Percentiles rank a stretch among this genome's conserved stretches.
These are phyloP conservation scores for Acrocephalus scirpaceus DNA, from an alignment of 2,797 vertebrate genomes.

Conservation along the genomic window DNA sequence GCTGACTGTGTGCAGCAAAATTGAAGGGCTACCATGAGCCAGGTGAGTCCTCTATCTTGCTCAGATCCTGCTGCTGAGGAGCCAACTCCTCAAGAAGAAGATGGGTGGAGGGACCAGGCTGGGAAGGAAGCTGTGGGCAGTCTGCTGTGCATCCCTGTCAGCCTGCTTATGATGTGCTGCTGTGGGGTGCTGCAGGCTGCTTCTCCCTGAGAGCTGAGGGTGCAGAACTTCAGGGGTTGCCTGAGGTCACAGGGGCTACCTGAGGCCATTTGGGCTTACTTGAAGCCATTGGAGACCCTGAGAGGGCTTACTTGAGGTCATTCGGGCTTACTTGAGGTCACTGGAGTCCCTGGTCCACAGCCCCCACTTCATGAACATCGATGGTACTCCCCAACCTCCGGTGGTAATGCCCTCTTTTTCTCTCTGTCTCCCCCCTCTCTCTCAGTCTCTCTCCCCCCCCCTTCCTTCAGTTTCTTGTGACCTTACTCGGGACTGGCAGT, in stretches of 20 bases:
- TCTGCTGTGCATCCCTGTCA: accelerated
- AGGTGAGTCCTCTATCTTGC: not conserved
- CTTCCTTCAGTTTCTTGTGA: too few species aligned
- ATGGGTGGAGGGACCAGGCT: not conserved
- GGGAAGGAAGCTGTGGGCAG: not conserved
- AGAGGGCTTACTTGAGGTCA: not conserved
- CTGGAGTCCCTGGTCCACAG: not conserved
- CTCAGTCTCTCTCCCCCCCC: too few species aligned
- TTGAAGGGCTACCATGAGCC: accelerated
- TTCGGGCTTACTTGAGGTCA: not conserved
- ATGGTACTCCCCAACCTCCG: too few species aligned
- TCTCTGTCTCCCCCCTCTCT: too few species aligned
- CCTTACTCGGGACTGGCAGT: too few species aligned
- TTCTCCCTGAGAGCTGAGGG: not conserved
- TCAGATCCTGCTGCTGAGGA: not conserved
- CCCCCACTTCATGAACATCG: too few species aligned
- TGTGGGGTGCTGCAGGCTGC: accelerated
- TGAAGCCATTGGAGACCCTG: too few species aligned
- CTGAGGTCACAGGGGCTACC: not conserved
- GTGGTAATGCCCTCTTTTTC: too few species aligned
- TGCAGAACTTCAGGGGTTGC: not conserved
- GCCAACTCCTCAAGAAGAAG: not conserved
- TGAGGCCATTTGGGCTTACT: not conserved
- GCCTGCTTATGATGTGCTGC: not conserved
- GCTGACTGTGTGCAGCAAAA: not conserved